Base-by-base conservation (phyloP, 2,888 invertebrate species). In the Pyrgus malvae region DNA sequence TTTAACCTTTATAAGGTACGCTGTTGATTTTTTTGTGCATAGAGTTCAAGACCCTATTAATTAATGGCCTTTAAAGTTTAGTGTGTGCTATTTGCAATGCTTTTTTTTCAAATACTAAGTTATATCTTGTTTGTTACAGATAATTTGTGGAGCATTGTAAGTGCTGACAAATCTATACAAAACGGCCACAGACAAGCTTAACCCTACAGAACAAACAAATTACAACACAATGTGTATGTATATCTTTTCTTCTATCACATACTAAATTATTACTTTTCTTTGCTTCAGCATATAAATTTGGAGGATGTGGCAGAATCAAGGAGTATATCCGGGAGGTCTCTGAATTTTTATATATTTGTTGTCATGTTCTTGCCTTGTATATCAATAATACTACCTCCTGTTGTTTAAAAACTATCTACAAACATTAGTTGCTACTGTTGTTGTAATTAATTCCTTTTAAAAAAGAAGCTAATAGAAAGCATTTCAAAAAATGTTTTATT, bases 161-260 rank as follows among this genome's bases (percentile, higher is more conserved):
- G 68, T 67, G 61, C 58, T 48, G 59, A 63, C 68, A 66, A 60
- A 64, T 48, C 63, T 69, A 27, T 58, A 70, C 78, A 87, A 80
- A 81, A 88, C 83, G 89, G 86, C 79, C 67, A 68, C 84, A 62
- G 72, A 86, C 71, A 85, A 81, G 59, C 60, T 88, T 63, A 86
- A 81, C 64, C 60, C 77, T 25, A 78, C 83, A 68, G 80, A 80
- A 25, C 81, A 86, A 61, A 80, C 81, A 44, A 90, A 87, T 76
- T 90, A 90, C 84, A 83, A 76, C 72, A 89, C 89, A 49, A 91
- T 91, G 91, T 90, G 91, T 91, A 90, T 81, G 85, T 90, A 87
- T 78, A 55, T 56, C 61, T 56, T 64, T 48, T 61, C 58, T 57
- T 49, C 57, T n/a, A n/a, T n/a, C n/a, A n/a, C n/a, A n/a, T n/a